Evolutionary conservation across 1,140 invertebrate genomes (phyloP), one percentile per base, ranked within the genome.

Genomic region (Diplogasteroides magnus): DNA sequence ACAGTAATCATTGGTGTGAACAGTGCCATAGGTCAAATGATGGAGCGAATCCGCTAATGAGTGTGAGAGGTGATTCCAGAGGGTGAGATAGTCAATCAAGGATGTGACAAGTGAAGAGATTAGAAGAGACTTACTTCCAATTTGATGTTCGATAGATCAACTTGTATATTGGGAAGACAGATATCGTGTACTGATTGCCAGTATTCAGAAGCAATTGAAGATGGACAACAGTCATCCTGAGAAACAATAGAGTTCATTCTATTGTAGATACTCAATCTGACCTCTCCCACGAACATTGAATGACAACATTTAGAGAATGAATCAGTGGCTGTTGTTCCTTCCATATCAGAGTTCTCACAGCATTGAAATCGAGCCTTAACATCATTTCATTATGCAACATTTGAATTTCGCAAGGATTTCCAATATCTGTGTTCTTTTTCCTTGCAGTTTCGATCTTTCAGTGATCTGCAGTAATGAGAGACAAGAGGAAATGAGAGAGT

Each of bases 221-320:
- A 31, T 6, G 79, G 74, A 59, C 80, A 82, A 64, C 80, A 82
- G 13, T 61, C 31, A 60, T 82, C 79, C 80, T 81, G 32, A 37
- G 74, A 48, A 23, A 25, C 1, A 48, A 11, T 48, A 19, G 37
- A 48, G 19, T 48, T 48, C n/a, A n/a, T n/a, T n/a, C n/a, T n/a
- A n/a, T n/a, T n/a, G n/a, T n/a, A n/a, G n/a, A n/a, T n/a, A n/a
- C n/a, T n/a, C n/a, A 76, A 28, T 32, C 69, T 64, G 72, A 80
- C 28, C 14, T 76, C 71, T 15, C 65, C 70, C 25, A 82, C 71
- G 63, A 82, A 82, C 2, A 66, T 58, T 15, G 72, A 70, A 65
- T 74, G 78, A 61, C 80, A 82, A 64, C 80, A 82, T 27, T 71
- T 70, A 58, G 75, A 79, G 59, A 82, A 82, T 23, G 71, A 58